Percentiles rank a stretch among this genome's conserved stretches.
Evolutionary conservation across 2,113 vertebrate genomes (phyloP).

Genomic region (Hyperopisus bebe): DNA sequence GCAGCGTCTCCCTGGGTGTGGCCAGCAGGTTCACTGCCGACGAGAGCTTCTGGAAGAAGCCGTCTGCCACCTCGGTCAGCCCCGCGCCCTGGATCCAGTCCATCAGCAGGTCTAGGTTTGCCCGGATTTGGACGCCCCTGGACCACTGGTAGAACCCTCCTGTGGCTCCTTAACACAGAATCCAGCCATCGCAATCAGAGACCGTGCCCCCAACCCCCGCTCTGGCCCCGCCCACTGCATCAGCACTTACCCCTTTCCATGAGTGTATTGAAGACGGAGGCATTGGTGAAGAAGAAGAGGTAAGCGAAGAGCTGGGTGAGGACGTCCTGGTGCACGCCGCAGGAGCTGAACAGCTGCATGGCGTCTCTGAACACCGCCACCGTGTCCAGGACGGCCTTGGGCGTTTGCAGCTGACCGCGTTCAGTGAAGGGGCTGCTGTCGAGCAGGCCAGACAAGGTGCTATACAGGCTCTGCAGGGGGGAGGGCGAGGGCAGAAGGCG

Average conservation of each 20-base stretch:
- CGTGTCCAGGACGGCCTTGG: conserved; percentile 48
- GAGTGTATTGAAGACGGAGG: conserved; percentile 67
- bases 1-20: conserved; percentile 57
- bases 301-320: conserved; percentile 61
- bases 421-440: conserved; percentile 69
- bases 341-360: conserved; percentile 51
- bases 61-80: conserved; percentile 24
- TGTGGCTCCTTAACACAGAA: conserved; percentile 49
- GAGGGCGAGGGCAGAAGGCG: neutral
- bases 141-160: conserved; percentile 60
- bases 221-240: neutral
- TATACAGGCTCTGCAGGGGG: conserved; percentile 59
- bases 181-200: neutral
- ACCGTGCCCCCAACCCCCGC: neutral
- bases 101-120: conserved; percentile 66
- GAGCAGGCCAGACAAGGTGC: conserved; percentile 53
- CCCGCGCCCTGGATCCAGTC: conserved; percentile 51
- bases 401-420: conserved; percentile 49
- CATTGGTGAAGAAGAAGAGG: conserved; percentile 72
- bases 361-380: conserved; percentile 62
- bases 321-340: conserved; percentile 64
- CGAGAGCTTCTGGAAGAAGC: conserved; percentile 33
- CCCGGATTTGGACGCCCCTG: conserved; percentile 62
- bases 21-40: conserved; percentile 29
- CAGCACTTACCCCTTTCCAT: conserved; percentile 66